Conservation (phyloP, 2,888 invertebrate species). For the Cosmopolites sordidus region DNA sequence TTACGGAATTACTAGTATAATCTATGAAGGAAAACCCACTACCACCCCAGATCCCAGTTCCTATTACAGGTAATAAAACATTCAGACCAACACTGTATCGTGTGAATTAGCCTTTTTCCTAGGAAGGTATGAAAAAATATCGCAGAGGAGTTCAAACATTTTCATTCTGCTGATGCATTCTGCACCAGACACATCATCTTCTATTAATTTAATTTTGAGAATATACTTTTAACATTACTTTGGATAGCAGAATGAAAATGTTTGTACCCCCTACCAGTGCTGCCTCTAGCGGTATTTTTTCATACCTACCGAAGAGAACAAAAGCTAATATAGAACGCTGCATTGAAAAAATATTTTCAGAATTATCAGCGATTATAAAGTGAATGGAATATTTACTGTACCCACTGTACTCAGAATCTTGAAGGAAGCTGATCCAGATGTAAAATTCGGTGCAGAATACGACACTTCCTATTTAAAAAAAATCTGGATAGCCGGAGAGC, state of each 20-base stretch:
- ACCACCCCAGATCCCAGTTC: constrained; percentile 90
- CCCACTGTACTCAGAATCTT: constrained; percentile 88
- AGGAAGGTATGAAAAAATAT: no score
- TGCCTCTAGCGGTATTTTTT: no score
- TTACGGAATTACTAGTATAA: constrained; percentile 73
- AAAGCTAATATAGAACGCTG: neutral
- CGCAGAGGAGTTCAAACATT: no score
- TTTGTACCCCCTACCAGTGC: no score
- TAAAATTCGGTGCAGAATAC: constrained; percentile 63
- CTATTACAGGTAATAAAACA: constrained; percentile 72
- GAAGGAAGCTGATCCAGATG: constrained; percentile 73
- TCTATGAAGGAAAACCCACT: constrained; percentile 93
- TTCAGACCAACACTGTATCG: no score
- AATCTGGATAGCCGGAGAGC: constrained; percentile 87
- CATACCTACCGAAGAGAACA: no score
- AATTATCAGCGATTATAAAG: constrained; percentile 81
- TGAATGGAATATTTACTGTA: constrained; percentile 81
- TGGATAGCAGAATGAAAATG: no score
- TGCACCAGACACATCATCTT: no score
- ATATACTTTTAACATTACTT: no score
- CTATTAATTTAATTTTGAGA: no score
- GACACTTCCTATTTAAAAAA: constrained; percentile 65
- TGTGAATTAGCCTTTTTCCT: no score
- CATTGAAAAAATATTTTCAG: constrained; percentile 50
- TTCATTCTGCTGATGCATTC: no score